Base-by-base conservation (phyloP, 2,888 invertebrate species). In the Dolichomitus sp. region DNA sequence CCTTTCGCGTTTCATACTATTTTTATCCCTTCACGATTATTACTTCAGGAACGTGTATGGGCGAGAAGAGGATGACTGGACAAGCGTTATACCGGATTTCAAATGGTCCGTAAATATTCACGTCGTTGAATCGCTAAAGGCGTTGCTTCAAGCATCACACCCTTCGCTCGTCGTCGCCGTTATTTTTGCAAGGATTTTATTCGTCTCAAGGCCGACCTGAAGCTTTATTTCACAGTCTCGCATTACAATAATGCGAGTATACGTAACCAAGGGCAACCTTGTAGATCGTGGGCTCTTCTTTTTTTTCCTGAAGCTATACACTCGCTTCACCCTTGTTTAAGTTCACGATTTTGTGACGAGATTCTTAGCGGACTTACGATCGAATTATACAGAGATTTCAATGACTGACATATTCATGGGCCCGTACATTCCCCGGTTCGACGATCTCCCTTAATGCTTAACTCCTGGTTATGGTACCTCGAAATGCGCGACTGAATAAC, bases 341-440 rank as follows among this genome's bases (percentile, higher is more conserved):
- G 37, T 59, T 37, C 30, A 37, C 59, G 59, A 59, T 59, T 59
- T 17, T 17, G 37, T 17, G 59, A 59, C 37, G 59, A 30, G 70
- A 57, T 69, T 48, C 54, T 17, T 54, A 48, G 33, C 54, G 59
- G 73, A 76, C 83, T 86, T 80, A 84, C 63, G 82, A 80, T 63
- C 61, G 61, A 85, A 86, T 86, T 85, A 86, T 86, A 83, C 83
- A 85, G 82, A 84, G 84, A 80, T 84, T 84, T 85, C 83, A 86
- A 84, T 86, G 85, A 85, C 78, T 42, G 77, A 75, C 80, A 81
- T 84, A 85, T 85, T 86, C 85, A 84, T 80, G 84, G 61, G 75
- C 52, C 33, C 70, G 30, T 37, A 2, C 68, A 27, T 40, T 17
- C 48, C 30, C 23, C 19, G 12, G 17, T 33, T 63, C 65, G 80